phyloP scores from a whole-genome alignment of 2,113 vertebrate species.

The Pachycephala philippinensis region DNA sequence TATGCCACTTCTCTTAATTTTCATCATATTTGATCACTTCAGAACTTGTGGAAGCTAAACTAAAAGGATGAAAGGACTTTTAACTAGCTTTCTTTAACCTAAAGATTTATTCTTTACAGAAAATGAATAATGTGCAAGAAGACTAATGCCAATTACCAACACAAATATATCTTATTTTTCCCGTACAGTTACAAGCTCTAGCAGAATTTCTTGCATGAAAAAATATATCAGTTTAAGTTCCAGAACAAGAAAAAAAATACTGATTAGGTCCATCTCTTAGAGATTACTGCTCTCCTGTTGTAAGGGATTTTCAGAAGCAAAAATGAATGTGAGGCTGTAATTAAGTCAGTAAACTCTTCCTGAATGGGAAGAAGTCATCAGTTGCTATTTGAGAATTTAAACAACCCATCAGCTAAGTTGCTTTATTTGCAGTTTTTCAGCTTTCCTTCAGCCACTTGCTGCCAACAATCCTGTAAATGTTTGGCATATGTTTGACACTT shows the following conservation, averaged over 20 bases:
- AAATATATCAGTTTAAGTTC: not conserved
- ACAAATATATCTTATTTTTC: not conserved
- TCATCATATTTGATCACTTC: not conserved
- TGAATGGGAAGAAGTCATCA: not conserved
- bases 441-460: not conserved
- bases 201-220: not conserved
- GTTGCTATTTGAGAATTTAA: not conserved
- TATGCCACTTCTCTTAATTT: not conserved
- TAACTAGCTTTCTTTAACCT: not conserved
- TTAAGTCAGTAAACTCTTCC: not conserved
- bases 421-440: not conserved
- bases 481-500: not conserved
- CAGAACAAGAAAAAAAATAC: not conserved
- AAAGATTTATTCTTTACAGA: not conserved
- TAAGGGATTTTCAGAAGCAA: not conserved
- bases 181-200: not conserved
- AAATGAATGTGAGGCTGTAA: not conserved
- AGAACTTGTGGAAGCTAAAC: fast-evolving
- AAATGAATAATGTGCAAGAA: not conserved
- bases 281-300: not conserved
- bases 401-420: not conserved
- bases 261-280: not conserved
- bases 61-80: not conserved
- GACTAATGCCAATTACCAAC: not conserved
- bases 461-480: not conserved